These are phyloP conservation scores for Petrocephalus microphthalmus DNA, from an alignment of 2,113 vertebrate genomes.

Conservation along the genomic window DNA sequence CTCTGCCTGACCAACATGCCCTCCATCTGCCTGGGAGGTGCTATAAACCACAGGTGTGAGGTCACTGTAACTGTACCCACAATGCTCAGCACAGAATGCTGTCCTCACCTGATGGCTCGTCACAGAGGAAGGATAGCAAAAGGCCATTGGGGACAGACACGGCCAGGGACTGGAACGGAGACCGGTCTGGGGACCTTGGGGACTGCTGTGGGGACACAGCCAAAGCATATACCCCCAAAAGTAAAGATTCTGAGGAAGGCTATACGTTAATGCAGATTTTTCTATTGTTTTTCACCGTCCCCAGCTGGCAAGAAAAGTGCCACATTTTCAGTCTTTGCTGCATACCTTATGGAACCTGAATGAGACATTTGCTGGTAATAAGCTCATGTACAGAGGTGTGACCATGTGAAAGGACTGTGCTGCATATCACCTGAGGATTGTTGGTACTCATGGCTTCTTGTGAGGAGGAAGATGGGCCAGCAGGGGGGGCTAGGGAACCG, in stretches of 20 bases:
- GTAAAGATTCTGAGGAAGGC: not conserved
- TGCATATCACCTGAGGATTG: not conserved
- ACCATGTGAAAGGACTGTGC: not conserved
- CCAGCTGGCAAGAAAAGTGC: not conserved
- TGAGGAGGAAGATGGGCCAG: not conserved
- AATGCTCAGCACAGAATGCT: not conserved
- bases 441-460: not conserved
- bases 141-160: conserved; percentile 79
- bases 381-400: not conserved
- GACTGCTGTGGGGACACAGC: conserved; percentile 27
- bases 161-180: conserved; percentile 60
- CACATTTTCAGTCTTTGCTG: not conserved
- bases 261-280: not conserved
- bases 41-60: conserved; percentile 22
- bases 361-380: not conserved
- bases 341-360: not conserved
- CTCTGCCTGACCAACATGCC: conserved; percentile 70
- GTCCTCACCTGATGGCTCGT: conserved; percentile 53
- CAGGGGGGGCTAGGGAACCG: not conserved
- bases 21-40: conserved; percentile 30
- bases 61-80: not conserved
- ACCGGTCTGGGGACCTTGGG: conserved; percentile 23
- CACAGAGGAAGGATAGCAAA: conserved; percentile 64
- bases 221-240: too few relatives aligned
- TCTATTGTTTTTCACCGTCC: not conserved